phyloP scores from a whole-genome alignment of 2,797 vertebrate genomes.

The Amazona finschi region DNA sequence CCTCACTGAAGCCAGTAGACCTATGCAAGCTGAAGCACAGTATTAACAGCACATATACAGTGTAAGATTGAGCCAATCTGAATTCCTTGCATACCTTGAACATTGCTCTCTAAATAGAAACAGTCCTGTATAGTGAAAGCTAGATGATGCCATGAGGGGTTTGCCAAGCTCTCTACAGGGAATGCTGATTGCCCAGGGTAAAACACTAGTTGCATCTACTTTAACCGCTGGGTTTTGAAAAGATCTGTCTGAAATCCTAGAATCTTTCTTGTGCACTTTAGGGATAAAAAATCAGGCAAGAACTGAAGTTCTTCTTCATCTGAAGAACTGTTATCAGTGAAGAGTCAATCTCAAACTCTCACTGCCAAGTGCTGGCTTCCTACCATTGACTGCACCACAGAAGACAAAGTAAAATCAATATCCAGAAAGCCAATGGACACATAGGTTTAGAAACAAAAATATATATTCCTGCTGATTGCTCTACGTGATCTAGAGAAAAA shows the following conservation, averaged over 20 bases:
- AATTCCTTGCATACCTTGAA: background rate
- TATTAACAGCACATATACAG: background rate
- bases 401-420: background rate
- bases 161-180: background rate
- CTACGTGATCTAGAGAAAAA: background rate
- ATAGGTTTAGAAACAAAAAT: background rate
- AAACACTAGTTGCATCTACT: background rate
- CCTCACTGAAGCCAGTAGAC: background rate
- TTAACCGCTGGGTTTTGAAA: background rate
- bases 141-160: background rate
- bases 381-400: background rate
- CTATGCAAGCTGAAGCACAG: background rate
- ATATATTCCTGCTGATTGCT: background rate
- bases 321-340: background rate
- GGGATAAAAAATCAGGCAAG: background rate
- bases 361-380: background rate
- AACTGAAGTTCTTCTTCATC: background rate
- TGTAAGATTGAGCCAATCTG: background rate
- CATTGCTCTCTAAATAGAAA: background rate
- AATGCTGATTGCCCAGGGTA: background rate
- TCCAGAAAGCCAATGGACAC: background rate
- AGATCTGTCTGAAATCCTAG: background rate
- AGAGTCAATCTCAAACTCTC: background rate
- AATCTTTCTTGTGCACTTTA: background rate
- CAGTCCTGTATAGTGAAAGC: background rate